phyloP scores from a whole-genome alignment of 2,113 vertebrate species.

The Petrocephalus microphthalmus region DNA sequence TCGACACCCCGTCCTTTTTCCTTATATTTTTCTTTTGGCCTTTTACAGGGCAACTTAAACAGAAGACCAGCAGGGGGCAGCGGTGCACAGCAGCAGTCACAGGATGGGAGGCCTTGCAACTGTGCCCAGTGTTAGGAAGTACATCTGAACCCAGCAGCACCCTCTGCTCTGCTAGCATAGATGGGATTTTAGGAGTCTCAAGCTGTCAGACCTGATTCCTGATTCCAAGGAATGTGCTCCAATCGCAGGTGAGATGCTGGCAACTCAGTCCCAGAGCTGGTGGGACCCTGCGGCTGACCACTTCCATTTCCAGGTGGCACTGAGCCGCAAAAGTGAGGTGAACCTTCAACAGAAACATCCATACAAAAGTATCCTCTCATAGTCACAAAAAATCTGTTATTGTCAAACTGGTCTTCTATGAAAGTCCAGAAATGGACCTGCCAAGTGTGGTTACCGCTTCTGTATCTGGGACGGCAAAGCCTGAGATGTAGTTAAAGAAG shows the following conservation, averaged over 20 bases:
- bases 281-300: no score
- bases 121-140: background rate
- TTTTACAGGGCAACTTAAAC: background rate
- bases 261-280: background rate
- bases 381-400: background rate
- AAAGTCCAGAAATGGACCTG: background rate
- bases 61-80: background rate
- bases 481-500: background rate
- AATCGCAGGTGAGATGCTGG: background rate
- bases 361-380: background rate
- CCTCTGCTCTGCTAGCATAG: background rate
- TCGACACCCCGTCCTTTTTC: background rate
- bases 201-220: background rate
- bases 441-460: background rate
- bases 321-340: background rate
- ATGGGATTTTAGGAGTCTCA: background rate
- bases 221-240: background rate
- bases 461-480: background rate
- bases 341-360: background rate
- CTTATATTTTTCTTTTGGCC: background rate
- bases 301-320: background rate
- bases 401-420: background rate
- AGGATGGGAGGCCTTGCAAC: background rate
- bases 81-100: background rate
- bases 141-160: background rate